Evolutionary conservation across 1,140 invertebrate genomes (phyloP).

Genomic region (Ectropis grisescens): DNA sequence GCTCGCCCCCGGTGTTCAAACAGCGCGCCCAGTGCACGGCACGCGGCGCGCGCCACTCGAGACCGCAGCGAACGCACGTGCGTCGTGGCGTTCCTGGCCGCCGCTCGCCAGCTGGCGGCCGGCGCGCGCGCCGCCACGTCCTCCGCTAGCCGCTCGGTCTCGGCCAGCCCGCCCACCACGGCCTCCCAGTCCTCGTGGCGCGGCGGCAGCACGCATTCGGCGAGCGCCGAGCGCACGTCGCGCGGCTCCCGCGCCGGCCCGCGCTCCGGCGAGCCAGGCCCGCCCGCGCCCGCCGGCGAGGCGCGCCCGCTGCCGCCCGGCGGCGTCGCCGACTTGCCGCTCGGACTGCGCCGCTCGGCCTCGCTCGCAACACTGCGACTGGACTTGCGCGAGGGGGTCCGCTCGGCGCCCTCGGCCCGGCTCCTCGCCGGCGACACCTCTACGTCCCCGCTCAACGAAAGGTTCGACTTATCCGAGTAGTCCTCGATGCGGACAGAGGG

Average conservation of each 20-base stretch:
- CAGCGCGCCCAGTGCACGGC: conserved; percentile 82
- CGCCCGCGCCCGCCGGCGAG: conserved; percentile 20
- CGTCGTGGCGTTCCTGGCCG: conserved; percentile 78
- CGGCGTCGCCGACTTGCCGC: too few relatives aligned
- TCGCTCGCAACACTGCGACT: background rate
- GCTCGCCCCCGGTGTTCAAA: conserved; percentile 78
- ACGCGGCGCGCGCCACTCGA: conserved; percentile 89
- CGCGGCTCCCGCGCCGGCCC: conserved; percentile 16
- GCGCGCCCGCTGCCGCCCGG: conserved; percentile 20
- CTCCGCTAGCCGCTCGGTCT: conserved; percentile 78
- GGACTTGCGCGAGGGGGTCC: background rate
- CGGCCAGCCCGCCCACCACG: conserved; percentile 83
- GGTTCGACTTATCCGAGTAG: conserved; percentile 28
- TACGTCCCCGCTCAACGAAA: conserved; percentile 9
- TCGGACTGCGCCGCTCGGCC: background rate
- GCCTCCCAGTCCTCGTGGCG: conserved; percentile 84
- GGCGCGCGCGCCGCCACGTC: conserved; percentile 79
- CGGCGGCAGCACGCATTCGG: conserved; percentile 44
- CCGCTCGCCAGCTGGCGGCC: conserved; percentile 71
- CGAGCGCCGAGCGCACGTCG: conserved; percentile 45
- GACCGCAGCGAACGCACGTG: conserved; percentile 91
- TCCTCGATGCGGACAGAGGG: conserved; percentile 50
- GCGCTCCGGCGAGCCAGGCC: conserved; percentile 15
- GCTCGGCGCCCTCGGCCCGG: background rate
- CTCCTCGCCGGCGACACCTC: conserved; percentile 1